Percentiles rank a stretch among this genome's conserved stretches.
Conservation (phyloP, 1,140 invertebrate species). For the Metaphire vulgaris region DNA sequence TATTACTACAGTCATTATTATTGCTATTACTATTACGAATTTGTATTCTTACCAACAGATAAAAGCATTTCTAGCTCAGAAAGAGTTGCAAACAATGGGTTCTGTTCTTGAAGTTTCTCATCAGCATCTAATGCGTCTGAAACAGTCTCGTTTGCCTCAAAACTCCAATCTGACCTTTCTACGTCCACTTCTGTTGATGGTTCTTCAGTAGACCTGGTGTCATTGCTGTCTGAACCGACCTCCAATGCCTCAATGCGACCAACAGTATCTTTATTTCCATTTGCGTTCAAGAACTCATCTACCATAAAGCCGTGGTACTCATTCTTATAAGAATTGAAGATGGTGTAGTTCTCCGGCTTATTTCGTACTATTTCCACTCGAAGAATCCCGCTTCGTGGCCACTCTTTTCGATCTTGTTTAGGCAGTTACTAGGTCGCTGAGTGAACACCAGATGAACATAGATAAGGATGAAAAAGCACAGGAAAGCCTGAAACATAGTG, state of each 20-base stretch:
- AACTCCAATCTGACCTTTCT: no score
- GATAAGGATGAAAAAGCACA: conserved; percentile 80
- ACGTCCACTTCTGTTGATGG: no score
- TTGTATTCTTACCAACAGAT: conserved; percentile 44
- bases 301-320: conserved; percentile 40
- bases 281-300: no score
- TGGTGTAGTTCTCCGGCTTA: conserved; percentile 48
- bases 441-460: conserved; percentile 94
- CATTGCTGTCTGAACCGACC: no score
- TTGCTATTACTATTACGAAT: neutral
- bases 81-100: conserved; percentile 35
- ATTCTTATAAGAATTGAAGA: conserved; percentile 50
- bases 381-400: conserved; percentile 92
- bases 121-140: no score
- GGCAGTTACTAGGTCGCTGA: conserved; percentile 82
- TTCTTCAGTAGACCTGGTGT: no score
- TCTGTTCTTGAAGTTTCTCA: conserved; percentile 27
- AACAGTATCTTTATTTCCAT: no score
- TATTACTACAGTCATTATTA: conserved; percentile 11
- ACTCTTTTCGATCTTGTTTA: conserved; percentile 78
- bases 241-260: no score
- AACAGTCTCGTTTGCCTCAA: no score
- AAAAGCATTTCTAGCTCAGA: conserved; percentile 51
- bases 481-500: conserved; percentile 63
- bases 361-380: conserved; percentile 88